Base-by-base conservation (phyloP, 2,797 vertebrate species). In the Melanogrammus aeglefinus region DNA sequence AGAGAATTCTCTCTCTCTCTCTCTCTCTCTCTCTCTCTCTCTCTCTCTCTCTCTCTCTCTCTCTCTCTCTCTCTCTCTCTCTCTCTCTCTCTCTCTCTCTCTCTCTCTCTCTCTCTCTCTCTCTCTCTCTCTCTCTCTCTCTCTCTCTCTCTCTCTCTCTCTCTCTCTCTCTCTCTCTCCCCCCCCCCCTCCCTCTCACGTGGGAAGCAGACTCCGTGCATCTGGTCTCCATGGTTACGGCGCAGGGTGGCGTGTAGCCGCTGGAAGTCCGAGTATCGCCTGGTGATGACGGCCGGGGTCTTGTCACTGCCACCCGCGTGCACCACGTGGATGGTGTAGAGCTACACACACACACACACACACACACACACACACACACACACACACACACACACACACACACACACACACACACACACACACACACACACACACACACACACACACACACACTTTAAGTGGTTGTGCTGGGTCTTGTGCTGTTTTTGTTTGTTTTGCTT, bases 251-350 rank as follows among this genome's bases (percentile, higher is more conserved):
- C 91, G 75, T 97, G 96, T 38, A 99, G 92, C 24, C 91, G 93
- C 84, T 96, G 96, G 2, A 98, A 98, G 91, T 98, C 97, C 0
- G 96, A 97, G 88, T 99, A 99, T 51, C 97, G 94, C 3, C 97
- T 95, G 2, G 96, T 92, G 75, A 99, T 96, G 81, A 94, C 44
- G 0, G 96, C 96, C 0, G 96, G 96, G 0, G 90, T 93, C 82
- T 93, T 94, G 76, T 97, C 97, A 0, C 94, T 95, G 12, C 84
- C 89, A 1, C 96, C 94, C 0, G 96, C 92, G 77, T 91, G 94
- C 85, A 95, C 94, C 82, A 99, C 90, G 72, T 96, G 95, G 93
- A 99, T 88, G 84, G 97, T 97, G 95, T 99, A 99, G 78, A 97
- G 94, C 97, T 99, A 92, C 0, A 0, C 78, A 78, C 36, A 70